These are phyloP conservation scores for Pseudorhombus dupliciocellatus DNA, from an alignment of 2,113 vertebrate species.

Conservation along the genomic window DNA sequence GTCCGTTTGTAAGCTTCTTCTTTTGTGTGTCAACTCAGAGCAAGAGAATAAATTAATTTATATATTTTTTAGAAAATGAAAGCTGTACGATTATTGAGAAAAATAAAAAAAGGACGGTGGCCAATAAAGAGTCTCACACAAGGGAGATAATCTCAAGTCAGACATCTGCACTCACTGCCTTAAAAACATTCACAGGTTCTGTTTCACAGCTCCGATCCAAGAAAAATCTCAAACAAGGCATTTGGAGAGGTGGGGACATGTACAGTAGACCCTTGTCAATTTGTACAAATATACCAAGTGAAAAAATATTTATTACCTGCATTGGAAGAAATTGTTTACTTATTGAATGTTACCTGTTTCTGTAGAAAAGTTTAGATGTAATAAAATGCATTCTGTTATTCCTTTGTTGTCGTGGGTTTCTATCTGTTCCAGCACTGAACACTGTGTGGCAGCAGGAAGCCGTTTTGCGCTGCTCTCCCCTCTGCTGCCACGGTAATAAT, in stretches of 20 bases:
- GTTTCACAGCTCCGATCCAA: conserved; percentile 88
- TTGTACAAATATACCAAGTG: conserved; percentile 98
- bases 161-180: conserved; percentile 92
- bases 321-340: conserved; percentile 97
- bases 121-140: conserved; percentile 65
- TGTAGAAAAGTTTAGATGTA: conserved; percentile 99
- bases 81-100: conserved; percentile 66
- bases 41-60: conserved; percentile 76
- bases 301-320: conserved; percentile 99
- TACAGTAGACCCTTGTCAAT: conserved; percentile 94
- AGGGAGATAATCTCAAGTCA: conserved; percentile 63
- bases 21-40: conserved; percentile 72
- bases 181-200: conserved; percentile 87
- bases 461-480: not conserved
- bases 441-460: conserved; percentile 66
- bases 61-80: conserved; percentile 78
- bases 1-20: conserved; percentile 69
- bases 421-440: conserved; percentile 8
- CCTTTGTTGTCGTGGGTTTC: conserved; percentile 11
- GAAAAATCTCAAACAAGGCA: conserved; percentile 81
- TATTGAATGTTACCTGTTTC: conserved; percentile 99
- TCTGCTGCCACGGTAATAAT: not conserved
- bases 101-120: conserved; percentile 57
- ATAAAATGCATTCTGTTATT: conserved; percentile 94
- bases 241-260: conserved; percentile 80